These are phyloP conservation scores for Percina caprodes DNA, from an alignment of 2,113 vertebrate genomes.

Conservation along the genomic window DNA sequence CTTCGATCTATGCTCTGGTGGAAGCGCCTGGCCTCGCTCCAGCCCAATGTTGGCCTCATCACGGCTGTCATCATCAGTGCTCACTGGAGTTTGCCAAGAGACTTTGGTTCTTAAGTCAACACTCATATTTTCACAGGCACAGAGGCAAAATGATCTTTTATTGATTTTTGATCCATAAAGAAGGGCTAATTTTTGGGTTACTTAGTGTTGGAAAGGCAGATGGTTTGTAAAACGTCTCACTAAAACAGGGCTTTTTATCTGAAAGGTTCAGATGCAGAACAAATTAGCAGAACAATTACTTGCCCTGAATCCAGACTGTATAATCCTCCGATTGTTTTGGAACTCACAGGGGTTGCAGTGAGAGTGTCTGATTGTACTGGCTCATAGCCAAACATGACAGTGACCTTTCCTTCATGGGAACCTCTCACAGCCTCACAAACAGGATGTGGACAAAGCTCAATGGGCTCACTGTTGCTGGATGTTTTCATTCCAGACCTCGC, in stretches of 20 bases:
- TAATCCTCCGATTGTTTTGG: constrained; percentile 37
- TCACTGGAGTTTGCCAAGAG: neutral
- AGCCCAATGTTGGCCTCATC: constrained; percentile 37
- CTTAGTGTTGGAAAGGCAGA: neutral
- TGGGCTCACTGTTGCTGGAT: constrained; percentile 50
- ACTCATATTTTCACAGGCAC: constrained; percentile 6
- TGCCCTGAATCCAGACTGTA: constrained; percentile 15
- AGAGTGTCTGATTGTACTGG: constrained; percentile 58
- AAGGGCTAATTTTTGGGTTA: neutral
- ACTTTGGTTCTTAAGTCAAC: neutral
- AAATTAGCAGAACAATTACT: constrained; percentile 7
- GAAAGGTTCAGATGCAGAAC: constrained; percentile 1
- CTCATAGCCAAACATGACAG: constrained; percentile 65
- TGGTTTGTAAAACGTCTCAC: neutral
- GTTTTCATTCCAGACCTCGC: constrained; percentile 36
- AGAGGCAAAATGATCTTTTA: constrained; percentile 8
- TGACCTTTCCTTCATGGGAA: constrained; percentile 70
- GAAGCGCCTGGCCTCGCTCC: constrained; percentile 41
- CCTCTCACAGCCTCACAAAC: constrained; percentile 58
- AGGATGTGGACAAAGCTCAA: constrained; percentile 67
- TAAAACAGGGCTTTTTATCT: neutral
- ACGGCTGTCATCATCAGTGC: constrained; percentile 62
- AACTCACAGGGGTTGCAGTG: constrained; percentile 8
- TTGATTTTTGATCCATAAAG: neutral
- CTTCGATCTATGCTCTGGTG: constrained; percentile 25